These are phyloP conservation scores for Dascillus cervinus DNA, from an alignment of 2,888 invertebrate genomes.

Conservation along the genomic window DNA sequence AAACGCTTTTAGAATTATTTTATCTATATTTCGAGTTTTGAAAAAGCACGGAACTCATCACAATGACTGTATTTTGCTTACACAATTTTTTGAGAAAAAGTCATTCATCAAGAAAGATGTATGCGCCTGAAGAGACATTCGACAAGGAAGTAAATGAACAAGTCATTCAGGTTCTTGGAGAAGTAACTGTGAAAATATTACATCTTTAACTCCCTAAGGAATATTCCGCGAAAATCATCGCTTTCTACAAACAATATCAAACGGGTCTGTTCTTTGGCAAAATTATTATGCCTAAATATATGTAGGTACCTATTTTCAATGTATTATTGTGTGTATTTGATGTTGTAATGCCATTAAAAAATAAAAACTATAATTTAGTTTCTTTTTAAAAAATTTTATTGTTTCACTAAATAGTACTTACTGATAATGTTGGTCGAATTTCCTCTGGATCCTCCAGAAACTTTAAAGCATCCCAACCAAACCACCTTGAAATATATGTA, in stretches of 20 bases:
- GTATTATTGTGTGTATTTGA: no score
- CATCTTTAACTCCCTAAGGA: background rate
- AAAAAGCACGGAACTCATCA: conserved; percentile 1
- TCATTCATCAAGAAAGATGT: no score
- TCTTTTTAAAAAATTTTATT: no score
- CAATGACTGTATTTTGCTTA: no score
- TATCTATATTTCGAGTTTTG: no score
- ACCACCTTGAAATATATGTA: background rate
- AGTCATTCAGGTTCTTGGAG: background rate
- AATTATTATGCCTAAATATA: background rate
- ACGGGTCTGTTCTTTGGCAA: background rate
- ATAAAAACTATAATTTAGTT: no score
- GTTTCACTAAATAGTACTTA: background rate
- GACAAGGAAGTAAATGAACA: no score
- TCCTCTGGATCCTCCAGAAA: background rate
- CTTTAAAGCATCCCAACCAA: background rate
- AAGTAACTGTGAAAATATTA: background rate
- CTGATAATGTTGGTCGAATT: background rate
- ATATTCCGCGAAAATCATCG: background rate
- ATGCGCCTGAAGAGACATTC: no score
- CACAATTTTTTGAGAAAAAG: no score
- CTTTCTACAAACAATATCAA: background rate
- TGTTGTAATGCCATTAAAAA: no score
- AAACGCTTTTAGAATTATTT: conserved; percentile 1
- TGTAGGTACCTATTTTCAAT: background rate